A percentile compares a stretch with the other conserved stretches of the same genome.
Evolutionary conservation across 2,888 invertebrate genomes (phyloP).

Genomic region (Elegia similella): DNA sequence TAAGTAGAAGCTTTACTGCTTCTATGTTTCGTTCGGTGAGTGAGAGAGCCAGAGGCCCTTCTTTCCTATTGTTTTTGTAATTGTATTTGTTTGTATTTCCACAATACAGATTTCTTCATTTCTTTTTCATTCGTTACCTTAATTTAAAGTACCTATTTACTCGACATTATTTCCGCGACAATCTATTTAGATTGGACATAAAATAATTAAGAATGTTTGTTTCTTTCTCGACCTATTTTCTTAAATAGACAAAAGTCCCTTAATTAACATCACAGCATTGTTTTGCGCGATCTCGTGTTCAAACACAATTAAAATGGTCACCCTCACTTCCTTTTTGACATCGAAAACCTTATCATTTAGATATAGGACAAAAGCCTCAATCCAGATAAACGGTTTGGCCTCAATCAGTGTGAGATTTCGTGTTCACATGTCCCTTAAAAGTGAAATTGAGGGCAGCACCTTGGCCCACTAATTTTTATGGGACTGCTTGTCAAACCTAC

Average conservation of each 20-base stretch:
- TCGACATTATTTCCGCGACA: too few relatives aligned
- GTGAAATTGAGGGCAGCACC: conserved; percentile 13
- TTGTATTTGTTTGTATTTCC: too few relatives aligned
- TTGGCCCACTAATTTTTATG: conserved; percentile 16
- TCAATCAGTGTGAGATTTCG: conserved; percentile 6
- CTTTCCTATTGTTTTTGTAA: too few relatives aligned
- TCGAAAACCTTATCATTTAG: conserved; percentile 7
- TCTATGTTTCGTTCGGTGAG: too few relatives aligned
- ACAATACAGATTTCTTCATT: too few relatives aligned
- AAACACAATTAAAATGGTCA: conserved; percentile 11
- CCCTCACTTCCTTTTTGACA: conserved; percentile 11
- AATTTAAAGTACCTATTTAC: too few relatives aligned
- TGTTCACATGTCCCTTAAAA: conserved; percentile 12
- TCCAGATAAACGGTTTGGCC: conserved; percentile 13
- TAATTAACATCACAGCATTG: neutral
- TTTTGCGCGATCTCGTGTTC: conserved; percentile 3
- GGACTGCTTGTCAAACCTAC: conserved; percentile 8
- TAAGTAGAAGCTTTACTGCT: too few relatives aligned
- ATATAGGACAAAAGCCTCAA: conserved; percentile 8
- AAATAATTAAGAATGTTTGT: too few relatives aligned
- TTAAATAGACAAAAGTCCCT: neutral
- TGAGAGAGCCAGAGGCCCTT: too few relatives aligned
- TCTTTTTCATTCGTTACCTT: too few relatives aligned
- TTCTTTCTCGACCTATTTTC: neutral
- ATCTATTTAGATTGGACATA: too few relatives aligned